These are phyloP conservation scores for Valencia hispanica DNA, from an alignment of 2,797 vertebrate genomes.

Conservation along the genomic window DNA sequence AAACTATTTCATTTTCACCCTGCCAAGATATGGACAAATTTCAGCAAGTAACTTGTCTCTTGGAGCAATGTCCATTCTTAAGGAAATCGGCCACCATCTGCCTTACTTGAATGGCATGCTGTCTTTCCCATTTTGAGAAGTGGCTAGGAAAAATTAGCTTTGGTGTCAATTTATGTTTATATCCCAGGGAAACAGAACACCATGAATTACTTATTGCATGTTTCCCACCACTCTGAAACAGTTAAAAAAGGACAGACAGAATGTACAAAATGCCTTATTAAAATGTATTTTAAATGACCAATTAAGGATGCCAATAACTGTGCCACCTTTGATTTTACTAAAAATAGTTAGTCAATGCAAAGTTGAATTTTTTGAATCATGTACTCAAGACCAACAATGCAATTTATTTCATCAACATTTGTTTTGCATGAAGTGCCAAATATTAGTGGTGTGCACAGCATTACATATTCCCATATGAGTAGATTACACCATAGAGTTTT, in stretches of 20 bases:
- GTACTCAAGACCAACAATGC: too few species aligned
- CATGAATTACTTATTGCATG: too few species aligned
- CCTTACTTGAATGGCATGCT: background rate
- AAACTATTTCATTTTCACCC: background rate
- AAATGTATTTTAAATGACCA: too few species aligned
- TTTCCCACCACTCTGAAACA: too few species aligned
- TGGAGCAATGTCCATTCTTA: background rate
- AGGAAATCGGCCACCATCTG: background rate
- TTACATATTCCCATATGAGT: background rate
- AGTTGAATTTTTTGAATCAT: too few species aligned
- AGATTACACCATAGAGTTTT: background rate
- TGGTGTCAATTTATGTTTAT: too few species aligned
- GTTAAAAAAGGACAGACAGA: too few species aligned
- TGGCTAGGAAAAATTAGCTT: background rate
- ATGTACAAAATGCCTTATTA: too few species aligned
- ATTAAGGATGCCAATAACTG: too few species aligned
- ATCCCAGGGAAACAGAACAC: too few species aligned
- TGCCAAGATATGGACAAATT: background rate
- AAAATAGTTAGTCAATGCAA: too few species aligned
- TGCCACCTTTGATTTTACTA: too few species aligned
- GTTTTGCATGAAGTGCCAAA: background rate
- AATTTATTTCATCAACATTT: background rate
- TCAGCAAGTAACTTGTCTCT: background rate
- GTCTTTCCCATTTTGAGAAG: background rate
- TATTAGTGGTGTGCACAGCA: background rate